Conservation (phyloP, 2,797 vertebrate species). For the Pseudomugil gertrudae region DNA sequence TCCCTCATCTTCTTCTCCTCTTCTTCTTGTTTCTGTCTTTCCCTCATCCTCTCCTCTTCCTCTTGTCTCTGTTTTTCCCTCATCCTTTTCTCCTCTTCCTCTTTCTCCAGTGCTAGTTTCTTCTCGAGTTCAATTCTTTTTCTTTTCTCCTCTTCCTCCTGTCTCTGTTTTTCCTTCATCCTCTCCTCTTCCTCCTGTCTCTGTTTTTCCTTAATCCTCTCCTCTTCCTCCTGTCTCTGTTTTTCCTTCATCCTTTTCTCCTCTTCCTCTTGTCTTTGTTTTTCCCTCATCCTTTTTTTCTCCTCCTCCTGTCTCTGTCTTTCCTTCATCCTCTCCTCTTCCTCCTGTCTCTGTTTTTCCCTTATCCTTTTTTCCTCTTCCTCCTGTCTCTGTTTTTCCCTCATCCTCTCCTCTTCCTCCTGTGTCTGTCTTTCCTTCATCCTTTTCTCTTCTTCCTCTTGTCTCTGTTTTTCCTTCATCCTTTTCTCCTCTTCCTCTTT, state of each 20-base stretch:
- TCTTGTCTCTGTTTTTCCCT: conserved; percentile 24
- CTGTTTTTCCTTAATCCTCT: conserved; percentile 6
- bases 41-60: background rate
- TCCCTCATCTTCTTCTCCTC: too few species aligned
- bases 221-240: background rate
- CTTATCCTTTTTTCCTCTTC: background rate
- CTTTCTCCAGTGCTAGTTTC: too few species aligned
- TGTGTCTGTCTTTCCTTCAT: conserved; percentile 37
- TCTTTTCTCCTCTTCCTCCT: conserved; percentile 13
- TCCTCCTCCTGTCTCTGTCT: conserved; percentile 18
- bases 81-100: conserved; percentile 24
- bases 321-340: conserved; percentile 15
- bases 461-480: too few species aligned
- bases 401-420: conserved; percentile 10
- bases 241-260: background rate
- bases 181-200: conserved; percentile 10
- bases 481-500: too few species aligned
- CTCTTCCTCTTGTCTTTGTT: background rate
- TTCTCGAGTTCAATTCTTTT: too few species aligned
- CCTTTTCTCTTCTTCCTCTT: conserved; percentile 2
- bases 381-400: conserved; percentile 1
- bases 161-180: conserved; percentile 20
- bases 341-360: conserved; percentile 5
- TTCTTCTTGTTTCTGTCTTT: too few species aligned
- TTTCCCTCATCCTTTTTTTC: conserved; percentile 5